phyloP scores from a whole-genome alignment of 2,113 vertebrate genomes.

The Bubalus kerabau region DNA sequence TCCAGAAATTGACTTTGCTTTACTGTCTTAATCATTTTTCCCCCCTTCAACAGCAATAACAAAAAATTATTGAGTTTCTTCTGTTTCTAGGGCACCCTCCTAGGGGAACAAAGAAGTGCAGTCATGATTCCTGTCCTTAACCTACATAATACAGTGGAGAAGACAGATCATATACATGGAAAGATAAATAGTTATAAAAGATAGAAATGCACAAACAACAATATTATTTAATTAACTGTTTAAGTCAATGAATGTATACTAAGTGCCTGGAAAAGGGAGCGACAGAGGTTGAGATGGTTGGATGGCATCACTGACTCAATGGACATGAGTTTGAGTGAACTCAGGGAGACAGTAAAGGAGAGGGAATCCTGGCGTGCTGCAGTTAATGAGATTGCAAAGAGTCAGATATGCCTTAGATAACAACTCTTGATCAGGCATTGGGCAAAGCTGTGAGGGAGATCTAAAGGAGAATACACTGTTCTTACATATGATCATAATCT shows the following conservation, averaged over 20 bases:
- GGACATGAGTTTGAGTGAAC: neutral
- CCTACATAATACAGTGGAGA: neutral
- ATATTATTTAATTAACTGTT: neutral
- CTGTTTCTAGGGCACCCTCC: neutral
- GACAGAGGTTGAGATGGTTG: neutral
- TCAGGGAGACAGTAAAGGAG: neutral
- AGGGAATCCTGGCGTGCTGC: neutral
- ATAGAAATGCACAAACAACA: neutral
- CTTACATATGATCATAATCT: neutral
- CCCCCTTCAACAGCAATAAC: constrained; percentile 39
- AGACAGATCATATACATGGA: neutral
- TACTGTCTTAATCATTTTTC: constrained; percentile 42
- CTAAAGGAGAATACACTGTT: neutral
- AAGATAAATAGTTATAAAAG: neutral
- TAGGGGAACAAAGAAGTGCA: neutral
- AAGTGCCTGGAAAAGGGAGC: neutral
- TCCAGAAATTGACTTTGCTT: constrained; percentile 51
- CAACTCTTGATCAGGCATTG: neutral
- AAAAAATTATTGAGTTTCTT: constrained; percentile 38
- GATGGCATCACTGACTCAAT: neutral
- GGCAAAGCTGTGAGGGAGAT: neutral
- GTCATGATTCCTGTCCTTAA: neutral
- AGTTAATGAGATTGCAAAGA: neutral
- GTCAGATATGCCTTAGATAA: neutral
- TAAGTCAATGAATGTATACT: neutral